Percentiles rank a stretch among this genome's conserved stretches.
phyloP scores from a whole-genome alignment of 2,797 vertebrate species.

The Melanotaenia parkinsoni region DNA sequence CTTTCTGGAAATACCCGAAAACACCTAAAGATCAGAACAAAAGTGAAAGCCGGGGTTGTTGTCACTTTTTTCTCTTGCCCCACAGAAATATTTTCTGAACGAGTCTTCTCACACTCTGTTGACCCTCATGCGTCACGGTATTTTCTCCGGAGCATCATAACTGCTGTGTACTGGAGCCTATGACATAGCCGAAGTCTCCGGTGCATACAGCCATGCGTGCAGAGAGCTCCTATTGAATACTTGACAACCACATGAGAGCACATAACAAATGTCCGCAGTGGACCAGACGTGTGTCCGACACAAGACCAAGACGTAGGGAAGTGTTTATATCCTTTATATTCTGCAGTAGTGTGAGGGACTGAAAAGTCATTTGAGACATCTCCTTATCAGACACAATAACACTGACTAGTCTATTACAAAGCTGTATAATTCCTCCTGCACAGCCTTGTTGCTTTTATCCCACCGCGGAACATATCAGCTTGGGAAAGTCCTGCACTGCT shows the following conservation, averaged over 20 bases:
- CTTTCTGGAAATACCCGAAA: constrained; percentile 28
- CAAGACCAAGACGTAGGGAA: constrained; percentile 20
- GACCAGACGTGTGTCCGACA: constrained; percentile 44
- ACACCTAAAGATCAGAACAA: constrained; percentile 7
- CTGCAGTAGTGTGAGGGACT: constrained; percentile 15
- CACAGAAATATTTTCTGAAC: not conserved
- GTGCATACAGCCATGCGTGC: constrained; percentile 14
- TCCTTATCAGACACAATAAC: constrained; percentile 60
- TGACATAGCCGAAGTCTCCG: constrained; percentile 18
- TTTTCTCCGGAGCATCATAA: constrained; percentile 3
- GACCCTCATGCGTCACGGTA: constrained; percentile 40
- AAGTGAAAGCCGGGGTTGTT: constrained; percentile 55
- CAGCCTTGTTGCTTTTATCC: constrained; percentile 23
- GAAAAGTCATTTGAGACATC: constrained; percentile 60
- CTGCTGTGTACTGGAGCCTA: constrained; percentile 27
- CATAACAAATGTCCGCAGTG: constrained; percentile 71
- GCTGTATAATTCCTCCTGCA: constrained; percentile 31
- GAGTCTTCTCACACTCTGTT: constrained; percentile 3
- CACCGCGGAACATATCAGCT: constrained; percentile 21
- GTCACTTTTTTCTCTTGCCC: not conserved
- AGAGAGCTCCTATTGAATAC: constrained; percentile 28
- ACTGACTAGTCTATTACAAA: constrained; percentile 41
- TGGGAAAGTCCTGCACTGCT: constrained; percentile 53
- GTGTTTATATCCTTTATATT: constrained; percentile 32
- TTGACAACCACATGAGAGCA: constrained; percentile 53